Evolutionary conservation across 2,888 invertebrate species (phyloP).

Genomic region (Hymenopus coronatus): DNA sequence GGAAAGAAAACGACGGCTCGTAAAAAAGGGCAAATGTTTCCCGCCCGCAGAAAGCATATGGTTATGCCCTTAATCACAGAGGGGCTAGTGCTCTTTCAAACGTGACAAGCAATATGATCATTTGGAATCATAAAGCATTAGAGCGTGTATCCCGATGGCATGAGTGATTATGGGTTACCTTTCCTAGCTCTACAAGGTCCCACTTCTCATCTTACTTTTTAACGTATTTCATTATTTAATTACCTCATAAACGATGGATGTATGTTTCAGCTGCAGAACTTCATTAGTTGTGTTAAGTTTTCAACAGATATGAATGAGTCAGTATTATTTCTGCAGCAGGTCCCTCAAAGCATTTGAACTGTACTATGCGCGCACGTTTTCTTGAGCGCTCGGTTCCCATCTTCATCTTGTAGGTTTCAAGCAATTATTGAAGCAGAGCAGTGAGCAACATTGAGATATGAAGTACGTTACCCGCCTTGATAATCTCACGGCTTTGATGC

Average conservation of each 20-base stretch:
- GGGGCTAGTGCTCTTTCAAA: conserved; percentile 4
- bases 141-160: neutral
- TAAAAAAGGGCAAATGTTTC: neutral
- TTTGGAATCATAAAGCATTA: conserved; percentile 3
- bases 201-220: neutral
- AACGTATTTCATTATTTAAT: neutral
- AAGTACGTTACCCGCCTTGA: no score
- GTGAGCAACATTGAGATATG: no score
- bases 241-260: neutral
- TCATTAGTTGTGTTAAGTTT: no score
- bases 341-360: no score
- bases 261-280: neutral
- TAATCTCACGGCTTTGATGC: no score
- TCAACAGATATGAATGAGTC: no score
- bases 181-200: neutral
- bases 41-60: neutral
- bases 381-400: no score
- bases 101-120: conserved; percentile 9
- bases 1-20: neutral
- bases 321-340: no score
- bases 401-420: no score
- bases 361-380: no score
- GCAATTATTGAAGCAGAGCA: no score
- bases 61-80: neutral
- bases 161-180: neutral